phyloP scores from a whole-genome alignment of 2,888 invertebrate genomes.

The Agrilus mali region DNA sequence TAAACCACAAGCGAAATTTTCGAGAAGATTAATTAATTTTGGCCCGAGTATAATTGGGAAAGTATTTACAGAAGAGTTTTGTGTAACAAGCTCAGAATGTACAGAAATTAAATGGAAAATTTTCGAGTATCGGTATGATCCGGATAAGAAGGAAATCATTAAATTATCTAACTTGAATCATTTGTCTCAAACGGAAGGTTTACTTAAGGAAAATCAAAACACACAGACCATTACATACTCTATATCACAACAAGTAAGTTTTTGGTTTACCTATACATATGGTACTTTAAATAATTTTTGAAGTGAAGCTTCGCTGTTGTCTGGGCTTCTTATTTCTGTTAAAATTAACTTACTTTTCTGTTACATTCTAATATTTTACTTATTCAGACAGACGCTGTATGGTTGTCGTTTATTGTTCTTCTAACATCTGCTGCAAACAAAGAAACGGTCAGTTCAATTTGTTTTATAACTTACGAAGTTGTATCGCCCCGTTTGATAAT shows the following conservation, averaged over 20 bases:
- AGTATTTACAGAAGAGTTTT: slow-evolving; percentile 15
- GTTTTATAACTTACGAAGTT: slow-evolving; percentile 23
- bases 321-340: too few species aligned
- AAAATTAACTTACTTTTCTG: not conserved
- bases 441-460: slow-evolving; percentile 12
- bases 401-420: slow-evolving; percentile 14
- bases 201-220: not conserved
- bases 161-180: not conserved
- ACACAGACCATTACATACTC: not conserved
- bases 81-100: slow-evolving; percentile 16
- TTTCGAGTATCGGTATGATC: slow-evolving; percentile 20
- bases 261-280: too few species aligned
- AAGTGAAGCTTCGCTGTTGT: too few species aligned
- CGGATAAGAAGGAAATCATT: not conserved
- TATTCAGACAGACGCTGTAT: slow-evolving; percentile 7
- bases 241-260: too few species aligned
- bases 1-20: slow-evolving; percentile 15
- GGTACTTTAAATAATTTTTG: too few species aligned
- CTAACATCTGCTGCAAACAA: slow-evolving; percentile 6
- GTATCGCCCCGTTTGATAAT: slow-evolving; percentile 19
- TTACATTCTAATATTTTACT: not conserved
- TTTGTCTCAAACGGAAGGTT: slow-evolving; percentile 3
- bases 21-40: slow-evolving; percentile 19
- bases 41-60: slow-evolving; percentile 19
- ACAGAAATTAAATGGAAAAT: slow-evolving; percentile 21